Evolutionary conservation across 2,113 vertebrate species (phyloP).

Genomic region (Oryzias javanicus): DNA sequence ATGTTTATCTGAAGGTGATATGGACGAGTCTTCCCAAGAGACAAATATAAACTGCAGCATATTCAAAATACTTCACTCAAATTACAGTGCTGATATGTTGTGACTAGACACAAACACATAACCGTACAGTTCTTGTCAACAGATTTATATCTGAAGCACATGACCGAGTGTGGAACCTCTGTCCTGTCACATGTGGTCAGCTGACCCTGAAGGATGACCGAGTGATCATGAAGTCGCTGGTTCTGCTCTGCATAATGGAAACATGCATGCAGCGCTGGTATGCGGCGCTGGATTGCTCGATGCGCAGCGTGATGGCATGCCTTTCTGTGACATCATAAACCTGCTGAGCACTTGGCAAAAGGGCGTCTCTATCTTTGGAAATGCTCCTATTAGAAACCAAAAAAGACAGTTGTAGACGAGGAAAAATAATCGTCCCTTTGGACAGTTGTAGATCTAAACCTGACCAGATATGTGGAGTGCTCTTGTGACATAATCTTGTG

Average conservation of each 20-base stretch:
- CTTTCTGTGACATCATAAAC: constrained; percentile 50
- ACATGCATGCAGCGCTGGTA: constrained; percentile 54
- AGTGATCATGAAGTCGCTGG: constrained; percentile 28
- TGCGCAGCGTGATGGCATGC: constrained; percentile 29
- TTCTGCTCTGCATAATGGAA: constrained; percentile 13
- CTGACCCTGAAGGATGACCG: constrained; percentile 31
- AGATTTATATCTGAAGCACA: constrained; percentile 8
- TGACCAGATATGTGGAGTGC: no score
- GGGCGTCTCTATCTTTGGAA: constrained; percentile 42
- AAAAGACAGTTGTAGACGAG: not conserved
- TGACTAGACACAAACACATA: constrained; percentile 12
- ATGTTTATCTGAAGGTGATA: constrained; percentile 23
- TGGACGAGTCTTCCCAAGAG: not conserved
- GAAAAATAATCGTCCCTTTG: no score
- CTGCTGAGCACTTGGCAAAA: constrained; percentile 30
- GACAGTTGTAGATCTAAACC: no score
- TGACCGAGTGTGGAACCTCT: constrained; percentile 5
- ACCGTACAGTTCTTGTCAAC: constrained; percentile 9
- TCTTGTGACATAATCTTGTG: no score
- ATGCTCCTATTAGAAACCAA: not conserved
- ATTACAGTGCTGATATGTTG: constrained; percentile 23
- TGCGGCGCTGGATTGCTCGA: constrained; percentile 26
- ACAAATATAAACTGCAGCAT: constrained; percentile 14
- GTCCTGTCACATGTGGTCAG: constrained; percentile 35
- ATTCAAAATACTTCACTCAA: not conserved